These are phyloP conservation scores for Mormyrus lacerda DNA, from an alignment of 2,113 vertebrate species.

Conservation along the genomic window DNA sequence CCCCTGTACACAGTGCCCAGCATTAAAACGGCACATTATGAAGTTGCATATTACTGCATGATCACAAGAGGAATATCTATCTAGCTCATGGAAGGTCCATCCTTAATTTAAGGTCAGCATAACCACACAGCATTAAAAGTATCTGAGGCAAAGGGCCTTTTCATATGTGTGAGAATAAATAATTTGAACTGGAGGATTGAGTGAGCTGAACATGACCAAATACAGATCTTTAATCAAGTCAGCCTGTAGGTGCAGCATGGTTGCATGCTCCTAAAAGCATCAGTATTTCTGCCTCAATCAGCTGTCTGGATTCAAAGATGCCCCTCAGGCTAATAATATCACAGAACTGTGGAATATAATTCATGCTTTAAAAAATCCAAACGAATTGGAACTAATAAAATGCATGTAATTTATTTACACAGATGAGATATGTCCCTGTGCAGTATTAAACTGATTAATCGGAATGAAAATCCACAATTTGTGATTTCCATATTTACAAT, in stretches of 20 bases:
- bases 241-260: not conserved
- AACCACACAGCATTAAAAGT: not conserved
- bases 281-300: not conserved
- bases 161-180: not conserved
- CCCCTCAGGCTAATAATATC: not conserved
- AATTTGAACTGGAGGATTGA: not conserved
- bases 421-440: constrained; percentile 1
- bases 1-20: not conserved
- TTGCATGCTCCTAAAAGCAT: not conserved
- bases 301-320: not conserved
- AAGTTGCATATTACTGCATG: not conserved
- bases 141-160: not conserved
- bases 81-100: not conserved
- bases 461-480: not conserved
- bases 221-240: not conserved
- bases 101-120: not conserved
- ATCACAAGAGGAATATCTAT: not conserved
- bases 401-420: not conserved
- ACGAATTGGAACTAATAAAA: not conserved
- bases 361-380: not conserved
- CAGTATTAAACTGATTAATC: not conserved
- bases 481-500: not conserved
- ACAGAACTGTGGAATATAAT: not conserved
- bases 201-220: not conserved
- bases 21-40: not conserved